Conservation (phyloP, 2,797 vertebrate species). For the Alcedo atthis region DNA sequence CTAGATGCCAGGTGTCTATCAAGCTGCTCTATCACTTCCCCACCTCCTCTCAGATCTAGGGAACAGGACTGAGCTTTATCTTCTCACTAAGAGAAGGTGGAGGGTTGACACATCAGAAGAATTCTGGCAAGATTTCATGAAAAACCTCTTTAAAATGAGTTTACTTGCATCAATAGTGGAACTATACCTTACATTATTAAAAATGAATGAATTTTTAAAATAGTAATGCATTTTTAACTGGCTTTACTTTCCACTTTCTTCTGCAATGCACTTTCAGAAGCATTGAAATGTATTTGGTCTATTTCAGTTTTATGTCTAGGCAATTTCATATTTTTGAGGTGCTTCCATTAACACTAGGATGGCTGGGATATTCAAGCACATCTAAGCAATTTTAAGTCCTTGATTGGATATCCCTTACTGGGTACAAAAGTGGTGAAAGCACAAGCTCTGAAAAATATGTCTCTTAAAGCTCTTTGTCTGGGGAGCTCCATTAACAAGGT, state of each 20-base stretch:
- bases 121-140: not conserved
- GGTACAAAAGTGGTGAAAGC: not conserved
- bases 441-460: not conserved
- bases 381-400: not conserved
- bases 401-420: not conserved
- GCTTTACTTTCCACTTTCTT: not conserved
- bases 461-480: not conserved
- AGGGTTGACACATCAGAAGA: not conserved
- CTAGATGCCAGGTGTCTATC: too few species aligned
- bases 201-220: not conserved
- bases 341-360: not conserved
- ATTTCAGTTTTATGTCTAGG: not conserved
- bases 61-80: not conserved
- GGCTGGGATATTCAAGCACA: not conserved
- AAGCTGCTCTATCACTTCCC: too few species aligned
- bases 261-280: not conserved
- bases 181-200: not conserved
- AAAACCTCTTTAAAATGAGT: not conserved
- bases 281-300: not conserved
- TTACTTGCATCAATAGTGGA: not conserved
- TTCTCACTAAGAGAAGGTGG: not conserved
- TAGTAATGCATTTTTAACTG: not conserved
- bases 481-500: conserved; percentile 8
- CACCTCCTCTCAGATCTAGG: not conserved
- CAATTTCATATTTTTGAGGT: not conserved